Evolutionary conservation across 1,140 invertebrate genomes (phyloP).

Genomic region (Cataglyphis hispanica): DNA sequence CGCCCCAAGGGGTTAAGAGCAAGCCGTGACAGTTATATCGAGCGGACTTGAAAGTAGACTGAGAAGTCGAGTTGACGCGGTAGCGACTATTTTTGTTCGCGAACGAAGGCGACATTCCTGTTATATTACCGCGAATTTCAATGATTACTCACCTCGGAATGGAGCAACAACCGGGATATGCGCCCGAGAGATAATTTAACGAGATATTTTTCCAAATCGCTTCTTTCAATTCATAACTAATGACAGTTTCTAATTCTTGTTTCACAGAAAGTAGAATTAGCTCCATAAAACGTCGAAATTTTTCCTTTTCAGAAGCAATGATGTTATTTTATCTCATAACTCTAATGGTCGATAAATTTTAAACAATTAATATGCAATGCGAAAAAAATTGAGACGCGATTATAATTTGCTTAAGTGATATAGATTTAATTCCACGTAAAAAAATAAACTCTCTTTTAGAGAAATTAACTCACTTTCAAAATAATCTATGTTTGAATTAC

Average conservation of each 20-base stretch:
- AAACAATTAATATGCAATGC: neutral
- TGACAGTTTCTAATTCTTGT: too few species aligned
- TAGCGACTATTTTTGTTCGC: conserved; percentile 44
- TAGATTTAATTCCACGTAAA: neutral
- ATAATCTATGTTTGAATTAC: neutral
- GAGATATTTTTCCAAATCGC: conserved; percentile 18
- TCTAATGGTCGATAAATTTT: neutral
- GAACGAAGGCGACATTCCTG: conserved; percentile 34
- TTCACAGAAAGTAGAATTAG: neutral
- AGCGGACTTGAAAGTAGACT: neutral
- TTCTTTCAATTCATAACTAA: neutral
- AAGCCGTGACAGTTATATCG: conserved; percentile 16
- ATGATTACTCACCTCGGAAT: conserved; percentile 39
- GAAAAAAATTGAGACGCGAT: neutral
- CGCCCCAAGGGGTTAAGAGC: neutral
- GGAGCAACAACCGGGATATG: conserved; percentile 10
- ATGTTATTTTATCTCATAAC: neutral
- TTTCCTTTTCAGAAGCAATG: neutral
- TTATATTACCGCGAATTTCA: conserved; percentile 21
- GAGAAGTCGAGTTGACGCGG: conserved; percentile 17
- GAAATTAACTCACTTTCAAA: neutral
- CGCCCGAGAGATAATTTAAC: neutral
- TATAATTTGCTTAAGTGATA: neutral
- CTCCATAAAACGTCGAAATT: neutral
- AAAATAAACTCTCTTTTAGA: neutral